Percentiles rank a stretch among this genome's conserved stretches.
Evolutionary conservation across 2,113 vertebrate species (phyloP).

Genomic region (Podarcis raffonei): DNA sequence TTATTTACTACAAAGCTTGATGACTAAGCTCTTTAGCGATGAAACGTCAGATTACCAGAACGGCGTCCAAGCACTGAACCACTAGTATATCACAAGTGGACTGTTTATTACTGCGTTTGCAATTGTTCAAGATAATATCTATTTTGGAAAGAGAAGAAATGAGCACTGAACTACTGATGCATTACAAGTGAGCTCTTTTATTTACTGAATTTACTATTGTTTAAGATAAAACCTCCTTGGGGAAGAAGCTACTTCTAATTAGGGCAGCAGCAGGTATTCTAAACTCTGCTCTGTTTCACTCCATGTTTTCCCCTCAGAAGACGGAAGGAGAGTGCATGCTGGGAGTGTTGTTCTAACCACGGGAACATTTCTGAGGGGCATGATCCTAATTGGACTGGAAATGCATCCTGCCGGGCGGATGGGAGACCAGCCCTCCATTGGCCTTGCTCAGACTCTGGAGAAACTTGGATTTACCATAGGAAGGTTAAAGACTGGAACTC

Average conservation of each 20-base stretch:
- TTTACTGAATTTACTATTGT: too few relatives aligned
- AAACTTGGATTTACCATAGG: conserved; percentile 85
- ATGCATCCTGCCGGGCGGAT: conserved; percentile 86
- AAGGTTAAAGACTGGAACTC: conserved; percentile 92
- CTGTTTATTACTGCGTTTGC: too few relatives aligned
- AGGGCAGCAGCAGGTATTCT: neutral
- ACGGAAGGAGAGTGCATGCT: conserved; percentile 74
- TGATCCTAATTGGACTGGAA: conserved; percentile 84
- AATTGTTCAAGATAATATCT: too few relatives aligned
- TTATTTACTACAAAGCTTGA: too few relatives aligned
- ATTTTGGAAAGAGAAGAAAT: too few relatives aligned
- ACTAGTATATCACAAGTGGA: too few relatives aligned
- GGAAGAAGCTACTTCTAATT: neutral
- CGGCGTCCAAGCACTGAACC: too few relatives aligned
- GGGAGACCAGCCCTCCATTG: conserved; percentile 87
- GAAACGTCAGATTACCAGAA: too few relatives aligned
- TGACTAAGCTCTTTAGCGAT: too few relatives aligned
- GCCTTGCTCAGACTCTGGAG: conserved; percentile 87
- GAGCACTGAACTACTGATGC: too few relatives aligned
- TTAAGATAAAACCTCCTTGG: too few relatives aligned
- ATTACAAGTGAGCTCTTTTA: too few relatives aligned
- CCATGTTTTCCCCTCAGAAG: conserved; percentile 66
- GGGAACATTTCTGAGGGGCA: conserved; percentile 90
- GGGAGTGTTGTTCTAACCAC: conserved; percentile 89
- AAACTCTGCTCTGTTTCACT: conserved; percentile 7